Evolutionary conservation across 2,113 vertebrate species (phyloP).

Genomic region (Drymodes brunneopygia): DNA sequence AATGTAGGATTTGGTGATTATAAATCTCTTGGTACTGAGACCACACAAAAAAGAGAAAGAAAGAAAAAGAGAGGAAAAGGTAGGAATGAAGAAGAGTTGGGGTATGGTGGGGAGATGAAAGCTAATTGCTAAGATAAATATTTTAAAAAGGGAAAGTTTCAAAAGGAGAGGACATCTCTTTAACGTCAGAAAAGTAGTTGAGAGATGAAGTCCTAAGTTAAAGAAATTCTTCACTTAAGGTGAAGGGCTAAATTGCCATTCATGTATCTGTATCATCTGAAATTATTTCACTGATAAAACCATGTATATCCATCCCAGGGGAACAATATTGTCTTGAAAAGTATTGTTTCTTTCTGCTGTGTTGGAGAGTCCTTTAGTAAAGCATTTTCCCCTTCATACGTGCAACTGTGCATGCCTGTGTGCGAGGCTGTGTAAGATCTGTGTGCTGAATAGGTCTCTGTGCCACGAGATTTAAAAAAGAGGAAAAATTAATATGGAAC

Average conservation of each 20-base stretch:
- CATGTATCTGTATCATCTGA: conserved; percentile 62
- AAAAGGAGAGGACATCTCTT: background rate
- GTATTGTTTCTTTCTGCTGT: conserved; percentile 46
- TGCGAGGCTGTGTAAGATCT: background rate
- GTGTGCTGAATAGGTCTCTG: background rate
- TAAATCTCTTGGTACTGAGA: conserved; percentile 20
- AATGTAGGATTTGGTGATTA: conserved; percentile 43
- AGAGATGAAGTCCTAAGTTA: conserved; percentile 43
- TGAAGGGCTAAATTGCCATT: conserved; percentile 67
- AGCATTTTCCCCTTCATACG: background rate
- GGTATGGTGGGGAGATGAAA: background rate
- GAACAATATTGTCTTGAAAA: conserved; percentile 49
- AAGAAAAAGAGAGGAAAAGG: background rate
- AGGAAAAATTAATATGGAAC: background rate
- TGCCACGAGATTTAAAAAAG: background rate
- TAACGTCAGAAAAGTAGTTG: conserved; percentile 10
- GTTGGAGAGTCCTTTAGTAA: background rate
- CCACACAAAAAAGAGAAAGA: conserved; percentile 7
- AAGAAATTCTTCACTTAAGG: conserved; percentile 45
- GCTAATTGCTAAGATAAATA: conserved; percentile 33
- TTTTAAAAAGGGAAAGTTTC: conserved; percentile 39
- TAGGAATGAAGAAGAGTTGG: background rate
- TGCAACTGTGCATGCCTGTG: background rate
- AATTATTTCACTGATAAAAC: conserved; percentile 72
- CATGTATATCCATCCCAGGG: conserved; percentile 5